Evolutionary conservation across 1,140 invertebrate species (phyloP).

Genomic region (Rhagoletis zephyria): DNA sequence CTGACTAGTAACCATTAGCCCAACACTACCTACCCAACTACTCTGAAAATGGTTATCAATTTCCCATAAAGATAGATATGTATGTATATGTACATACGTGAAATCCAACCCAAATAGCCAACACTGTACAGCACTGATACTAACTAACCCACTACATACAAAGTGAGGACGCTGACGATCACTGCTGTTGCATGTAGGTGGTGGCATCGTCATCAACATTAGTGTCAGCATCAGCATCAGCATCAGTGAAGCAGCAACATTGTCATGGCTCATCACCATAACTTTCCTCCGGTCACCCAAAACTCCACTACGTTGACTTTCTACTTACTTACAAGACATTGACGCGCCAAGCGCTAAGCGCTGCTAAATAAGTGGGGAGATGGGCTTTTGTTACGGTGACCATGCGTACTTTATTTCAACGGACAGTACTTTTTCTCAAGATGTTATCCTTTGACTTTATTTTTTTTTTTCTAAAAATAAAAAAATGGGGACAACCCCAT

Average conservation of each 20-base stretch:
- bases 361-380: neutral
- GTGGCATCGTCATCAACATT: slow-evolving; percentile 20
- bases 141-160: neutral
- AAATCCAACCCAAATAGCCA: neutral
- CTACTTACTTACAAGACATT: too few relatives aligned
- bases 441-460: too few relatives aligned
- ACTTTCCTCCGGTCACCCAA: neutral
- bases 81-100: neutral
- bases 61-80: slow-evolving; percentile 62
- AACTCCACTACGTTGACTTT: neutral
- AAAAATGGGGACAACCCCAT: too few relatives aligned
- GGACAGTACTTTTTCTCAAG: too few relatives aligned
- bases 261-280: slow-evolving; percentile 45
- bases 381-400: too few relatives aligned
- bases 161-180: neutral
- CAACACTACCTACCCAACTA: neutral
- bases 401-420: too few relatives aligned
- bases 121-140: neutral
- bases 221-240: slow-evolving; percentile 2
- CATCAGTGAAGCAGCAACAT: neutral
- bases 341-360: neutral
- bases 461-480: too few relatives aligned
- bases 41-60: slow-evolving; percentile 66
- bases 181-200: neutral
- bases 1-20: slow-evolving; percentile 30